Percentiles rank a stretch among this genome's conserved stretches.
These are phyloP conservation scores for Tyria jacobaeae DNA, from an alignment of 2,888 invertebrate species.

Conservation along the genomic window DNA sequence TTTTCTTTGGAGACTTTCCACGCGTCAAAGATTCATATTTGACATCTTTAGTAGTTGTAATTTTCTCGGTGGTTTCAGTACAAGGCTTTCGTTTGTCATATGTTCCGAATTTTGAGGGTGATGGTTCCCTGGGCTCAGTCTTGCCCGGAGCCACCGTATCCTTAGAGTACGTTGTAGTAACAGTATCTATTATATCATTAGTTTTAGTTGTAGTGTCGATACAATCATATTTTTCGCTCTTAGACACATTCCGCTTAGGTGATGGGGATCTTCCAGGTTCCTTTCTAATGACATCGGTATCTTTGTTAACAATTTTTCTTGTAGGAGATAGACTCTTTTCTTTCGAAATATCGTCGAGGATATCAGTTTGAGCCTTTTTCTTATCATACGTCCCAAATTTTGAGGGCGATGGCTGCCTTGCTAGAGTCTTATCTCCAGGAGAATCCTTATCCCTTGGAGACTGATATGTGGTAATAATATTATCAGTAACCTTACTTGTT, in stretches of 20 bases:
- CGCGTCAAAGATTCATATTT: constrained; percentile 51
- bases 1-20: constrained; percentile 48
- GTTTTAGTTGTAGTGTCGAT: constrained; percentile 41
- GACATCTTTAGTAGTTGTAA: constrained; percentile 40
- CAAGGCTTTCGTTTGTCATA: constrained; percentile 54
- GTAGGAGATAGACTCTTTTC: constrained; percentile 6
- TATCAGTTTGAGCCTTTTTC: constrained; percentile 46
- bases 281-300: constrained; percentile 38
- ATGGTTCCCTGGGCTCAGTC: constrained; percentile 40
- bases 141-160: constrained; percentile 27
- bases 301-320: constrained; percentile 49
- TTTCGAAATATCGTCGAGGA: constrained; percentile 24
- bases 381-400: constrained; percentile 60
- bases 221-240: constrained; percentile 45
- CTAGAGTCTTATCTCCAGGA: constrained; percentile 26
- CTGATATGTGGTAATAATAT: constrained; percentile 25
- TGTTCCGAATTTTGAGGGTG: constrained; percentile 57
- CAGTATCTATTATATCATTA: constrained; percentile 36
- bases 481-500: constrained; percentile 35
- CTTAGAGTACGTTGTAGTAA: constrained; percentile 19
- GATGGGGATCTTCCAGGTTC: constrained; percentile 34
- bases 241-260: constrained; percentile 59
- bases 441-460: constrained; percentile 25
- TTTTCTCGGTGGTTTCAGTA: constrained; percentile 30
- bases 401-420: constrained; percentile 52